phyloP scores from a whole-genome alignment of 2,113 vertebrate genomes.

The Engystomops pustulosus region DNA sequence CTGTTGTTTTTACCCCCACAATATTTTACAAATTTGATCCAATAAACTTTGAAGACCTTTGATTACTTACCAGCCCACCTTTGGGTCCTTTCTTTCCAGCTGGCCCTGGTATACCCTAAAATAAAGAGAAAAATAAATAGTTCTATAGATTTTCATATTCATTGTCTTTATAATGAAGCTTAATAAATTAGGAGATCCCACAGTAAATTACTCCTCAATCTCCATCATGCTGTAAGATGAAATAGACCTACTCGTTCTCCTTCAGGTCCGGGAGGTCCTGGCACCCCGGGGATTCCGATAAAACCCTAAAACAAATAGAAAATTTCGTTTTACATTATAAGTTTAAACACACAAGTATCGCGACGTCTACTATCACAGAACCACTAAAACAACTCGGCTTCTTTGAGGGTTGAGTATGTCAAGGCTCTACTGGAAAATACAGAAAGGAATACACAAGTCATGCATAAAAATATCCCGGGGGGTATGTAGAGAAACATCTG shows the following conservation, averaged over 20 bases:
- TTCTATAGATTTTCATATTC: neutral
- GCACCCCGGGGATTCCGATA: slow-evolving; percentile 89
- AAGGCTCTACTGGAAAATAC: slow-evolving; percentile 10
- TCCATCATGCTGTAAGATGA: too few species aligned
- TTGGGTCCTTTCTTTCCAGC: slow-evolving; percentile 87
- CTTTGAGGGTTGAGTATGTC: slow-evolving; percentile 22
- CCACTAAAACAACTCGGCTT: neutral
- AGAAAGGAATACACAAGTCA: slow-evolving; percentile 30
- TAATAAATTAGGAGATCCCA: too few species aligned
- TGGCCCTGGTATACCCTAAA: slow-evolving; percentile 86
- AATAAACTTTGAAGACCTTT: too few species aligned
- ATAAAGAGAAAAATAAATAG: neutral
- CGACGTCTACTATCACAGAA: neutral
- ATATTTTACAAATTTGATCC: too few species aligned
- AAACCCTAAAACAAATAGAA: slow-evolving; percentile 83
- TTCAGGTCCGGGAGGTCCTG: slow-evolving; percentile 85
- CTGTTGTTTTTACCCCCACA: too few species aligned
- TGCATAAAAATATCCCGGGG: slow-evolving; percentile 42
- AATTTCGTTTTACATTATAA: slow-evolving; percentile 38
- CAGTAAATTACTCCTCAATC: too few species aligned
- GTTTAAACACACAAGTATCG: slow-evolving; percentile 42
- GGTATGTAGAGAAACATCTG: slow-evolving; percentile 37
- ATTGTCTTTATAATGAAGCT: too few species aligned
- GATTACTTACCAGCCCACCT: slow-evolving; percentile 84
- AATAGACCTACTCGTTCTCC: slow-evolving; percentile 86